These are phyloP conservation scores for Strix aluco DNA, from an alignment of 2,113 vertebrate genomes.

Conservation along the genomic window DNA sequence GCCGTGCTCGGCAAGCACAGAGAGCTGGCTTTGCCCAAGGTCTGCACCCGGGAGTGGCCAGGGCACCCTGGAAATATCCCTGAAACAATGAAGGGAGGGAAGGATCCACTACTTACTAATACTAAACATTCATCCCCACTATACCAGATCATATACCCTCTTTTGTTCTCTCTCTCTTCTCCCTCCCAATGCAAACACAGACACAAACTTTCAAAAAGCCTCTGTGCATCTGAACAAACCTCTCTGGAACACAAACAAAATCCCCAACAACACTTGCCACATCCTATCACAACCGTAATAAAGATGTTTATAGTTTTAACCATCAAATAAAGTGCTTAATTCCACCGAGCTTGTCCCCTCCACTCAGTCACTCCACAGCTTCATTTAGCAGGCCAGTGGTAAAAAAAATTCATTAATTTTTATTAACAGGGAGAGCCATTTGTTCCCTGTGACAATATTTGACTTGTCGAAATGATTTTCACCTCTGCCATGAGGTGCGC, in stretches of 20 bases:
- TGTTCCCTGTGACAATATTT: slow-evolving; percentile 90
- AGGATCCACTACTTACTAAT: not conserved
- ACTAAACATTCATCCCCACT: not conserved
- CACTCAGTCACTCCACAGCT: slow-evolving; percentile 63
- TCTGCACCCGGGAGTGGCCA: not conserved
- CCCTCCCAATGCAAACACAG: not conserved
- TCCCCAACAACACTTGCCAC: not conserved
- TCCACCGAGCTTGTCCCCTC: slow-evolving; percentile 42
- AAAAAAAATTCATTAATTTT: slow-evolving; percentile 91
- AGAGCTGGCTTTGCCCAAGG: not conserved
- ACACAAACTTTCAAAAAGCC: not conserved
- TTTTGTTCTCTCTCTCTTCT: not conserved
- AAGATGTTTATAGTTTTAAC: slow-evolving; percentile 69
- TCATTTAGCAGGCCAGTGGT: slow-evolving; percentile 81
- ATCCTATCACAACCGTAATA: slow-evolving; percentile 31
- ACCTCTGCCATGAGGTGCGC: slow-evolving; percentile 93
- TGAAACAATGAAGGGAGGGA: not conserved
- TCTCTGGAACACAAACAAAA: not conserved
- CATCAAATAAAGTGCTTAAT: slow-evolving; percentile 69
- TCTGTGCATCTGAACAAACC: not conserved
- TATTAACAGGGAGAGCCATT: slow-evolving; percentile 92
- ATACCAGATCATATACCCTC: not conserved
- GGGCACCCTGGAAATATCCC: not conserved
- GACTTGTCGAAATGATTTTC: slow-evolving; percentile 98
- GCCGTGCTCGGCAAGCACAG: not conserved